Base-by-base conservation (phyloP, 2,888 invertebrate genomes). In the Ischnus inquisitorius region DNA sequence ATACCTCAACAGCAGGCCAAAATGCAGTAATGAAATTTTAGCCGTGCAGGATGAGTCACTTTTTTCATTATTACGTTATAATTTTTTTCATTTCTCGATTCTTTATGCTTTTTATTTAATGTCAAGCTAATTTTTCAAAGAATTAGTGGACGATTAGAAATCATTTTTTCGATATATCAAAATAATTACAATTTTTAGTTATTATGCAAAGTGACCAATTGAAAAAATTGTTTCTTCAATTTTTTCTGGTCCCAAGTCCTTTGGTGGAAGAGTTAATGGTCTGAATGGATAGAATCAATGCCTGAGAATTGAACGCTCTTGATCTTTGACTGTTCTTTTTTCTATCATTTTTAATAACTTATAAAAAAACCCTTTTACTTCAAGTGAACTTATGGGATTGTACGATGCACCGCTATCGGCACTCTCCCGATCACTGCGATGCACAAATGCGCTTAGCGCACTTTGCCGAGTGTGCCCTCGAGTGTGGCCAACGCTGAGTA, bases 391-490 rank as follows among this genome's bases (percentile, higher is more conserved):
- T 57, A 1, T 34, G 5, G 34, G 34, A 34, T 39, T 54, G 41
- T 25, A 19, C 41, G 54, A 57, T 10, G 39, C 57, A 25, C n/a
- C 14, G 3, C 14, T 22, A 54, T 54, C n/a, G 41, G 22, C 34
- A 41, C 8, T 25, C 46, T 39, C 16, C 12, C 5, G 5, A 68
- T 43, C n/a, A 22, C 28, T 75, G 41, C 8, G 16, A 77, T 67
- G 75, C 65, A 43, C 43, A 65, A 54, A 14, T 57, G 68, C 67
- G 43, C 82, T 74, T 34, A 71, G 71, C 6, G 39, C 64, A 57
- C 19, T 51, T 19, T 10, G 51, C 34, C n/a, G 64, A 65, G 68
- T 69, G 54, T 25, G 16, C 67, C 54, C 68, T 71, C 60, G 65
- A 76, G 79, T 69, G 60, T 65, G 16, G 34, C 16, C 22, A 76